Percentiles rank a stretch among this genome's conserved stretches.
phyloP scores from a whole-genome alignment of 2,797 vertebrate species.

The Peromyscus eremicus region DNA sequence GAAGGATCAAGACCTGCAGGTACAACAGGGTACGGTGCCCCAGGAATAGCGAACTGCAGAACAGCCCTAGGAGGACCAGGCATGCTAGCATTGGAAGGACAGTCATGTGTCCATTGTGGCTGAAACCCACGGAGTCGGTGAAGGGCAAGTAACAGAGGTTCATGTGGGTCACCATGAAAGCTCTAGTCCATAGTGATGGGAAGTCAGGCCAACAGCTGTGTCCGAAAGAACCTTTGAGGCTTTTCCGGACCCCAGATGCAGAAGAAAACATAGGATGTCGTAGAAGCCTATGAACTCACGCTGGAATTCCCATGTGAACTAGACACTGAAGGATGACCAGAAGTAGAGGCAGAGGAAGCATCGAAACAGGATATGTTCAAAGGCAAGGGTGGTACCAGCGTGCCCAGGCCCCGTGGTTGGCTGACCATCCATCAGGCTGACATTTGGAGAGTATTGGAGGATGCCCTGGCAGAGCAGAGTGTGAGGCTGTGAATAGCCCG shows the following conservation, averaged over 20 bases:
- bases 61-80: not conserved
- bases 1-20: not conserved
- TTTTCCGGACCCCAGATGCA: not conserved
- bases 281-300: not conserved
- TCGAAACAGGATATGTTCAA: not conserved
- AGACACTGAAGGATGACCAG: slow-evolving; percentile 26
- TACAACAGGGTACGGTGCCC: not conserved
- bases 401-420: not conserved
- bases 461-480: not conserved
- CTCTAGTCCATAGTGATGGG: not conserved
- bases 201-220: not conserved
- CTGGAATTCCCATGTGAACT: not conserved
- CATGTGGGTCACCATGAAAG: not conserved
- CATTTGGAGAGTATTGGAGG: not conserved
- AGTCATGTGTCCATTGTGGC: rapidly evolving
- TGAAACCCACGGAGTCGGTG: not conserved
- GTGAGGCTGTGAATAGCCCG: not conserved
- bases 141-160: not conserved
- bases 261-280: not conserved
- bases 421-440: not conserved
- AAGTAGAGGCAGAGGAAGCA: not conserved
- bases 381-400: not conserved
- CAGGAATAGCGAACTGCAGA: not conserved
- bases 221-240: not conserved
- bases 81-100: rapidly evolving